Evolutionary conservation across 2,888 invertebrate species (phyloP).

Genomic region (Latrodectus hesperus): DNA sequence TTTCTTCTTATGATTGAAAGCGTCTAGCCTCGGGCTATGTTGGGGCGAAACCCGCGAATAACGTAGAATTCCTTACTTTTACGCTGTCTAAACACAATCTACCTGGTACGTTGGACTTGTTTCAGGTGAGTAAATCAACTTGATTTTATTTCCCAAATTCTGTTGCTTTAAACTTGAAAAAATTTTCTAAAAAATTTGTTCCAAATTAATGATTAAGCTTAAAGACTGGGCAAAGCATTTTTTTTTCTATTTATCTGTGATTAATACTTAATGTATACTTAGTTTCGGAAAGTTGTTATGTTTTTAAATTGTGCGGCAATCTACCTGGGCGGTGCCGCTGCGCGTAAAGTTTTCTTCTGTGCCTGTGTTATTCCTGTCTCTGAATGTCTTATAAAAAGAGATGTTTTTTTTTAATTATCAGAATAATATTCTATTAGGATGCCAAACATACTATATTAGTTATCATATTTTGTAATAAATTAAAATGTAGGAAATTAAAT

Average conservation of each 20-base stretch:
- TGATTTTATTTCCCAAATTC: neutral
- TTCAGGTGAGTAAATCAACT: constrained; percentile 47
- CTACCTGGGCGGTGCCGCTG: constrained; percentile 41
- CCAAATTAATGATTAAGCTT: too few relatives aligned
- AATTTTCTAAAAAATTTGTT: neutral
- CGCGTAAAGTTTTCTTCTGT: neutral
- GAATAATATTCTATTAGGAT: too few relatives aligned
- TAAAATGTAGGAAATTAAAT: too few relatives aligned
- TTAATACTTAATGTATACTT: too few relatives aligned
- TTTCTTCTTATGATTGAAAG: neutral
- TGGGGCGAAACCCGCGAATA: constrained; percentile 49
- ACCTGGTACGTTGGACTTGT: constrained; percentile 61
- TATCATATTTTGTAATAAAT: too few relatives aligned
- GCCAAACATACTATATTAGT: too few relatives aligned
- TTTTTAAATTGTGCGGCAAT: constrained; percentile 22
- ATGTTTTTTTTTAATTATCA: too few relatives aligned
- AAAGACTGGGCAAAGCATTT: too few relatives aligned
- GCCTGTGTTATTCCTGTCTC: too few relatives aligned
- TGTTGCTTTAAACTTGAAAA: neutral
- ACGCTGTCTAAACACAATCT: constrained; percentile 56
- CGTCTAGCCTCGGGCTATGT: constrained; percentile 62
- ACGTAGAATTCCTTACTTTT: constrained; percentile 47
- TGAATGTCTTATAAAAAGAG: too few relatives aligned
- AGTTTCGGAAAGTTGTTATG: neutral
- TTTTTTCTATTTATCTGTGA: too few relatives aligned